Percentiles rank a stretch among this genome's conserved stretches.
phyloP scores from a whole-genome alignment of 2,888 invertebrate genomes.

The Amphipyra tragopoginis region DNA sequence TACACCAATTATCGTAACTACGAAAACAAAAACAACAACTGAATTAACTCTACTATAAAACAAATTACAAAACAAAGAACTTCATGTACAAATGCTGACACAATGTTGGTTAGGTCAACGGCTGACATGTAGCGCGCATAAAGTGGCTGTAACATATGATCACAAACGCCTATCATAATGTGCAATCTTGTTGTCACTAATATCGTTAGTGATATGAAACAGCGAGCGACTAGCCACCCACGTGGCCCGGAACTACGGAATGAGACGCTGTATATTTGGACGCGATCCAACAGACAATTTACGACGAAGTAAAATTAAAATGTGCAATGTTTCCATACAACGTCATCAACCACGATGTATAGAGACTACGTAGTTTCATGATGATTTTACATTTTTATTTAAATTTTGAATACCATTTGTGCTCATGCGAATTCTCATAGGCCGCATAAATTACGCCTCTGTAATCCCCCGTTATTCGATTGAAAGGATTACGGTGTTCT shows the following conservation, averaged over 20 bases:
- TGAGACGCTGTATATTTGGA: slow-evolving; percentile 73
- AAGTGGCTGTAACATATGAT: slow-evolving; percentile 44
- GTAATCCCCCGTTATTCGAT: slow-evolving; percentile 79
- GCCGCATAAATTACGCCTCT: slow-evolving; percentile 73
- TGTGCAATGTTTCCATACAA: slow-evolving; percentile 68
- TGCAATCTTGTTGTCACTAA: slow-evolving; percentile 70
- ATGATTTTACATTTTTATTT: slow-evolving; percentile 64
- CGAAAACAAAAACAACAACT: neutral
- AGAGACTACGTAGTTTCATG: slow-evolving; percentile 19
- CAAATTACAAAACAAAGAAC: slow-evolving; percentile 10
- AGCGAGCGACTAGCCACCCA: slow-evolving; percentile 70
- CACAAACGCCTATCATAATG: slow-evolving; percentile 59
- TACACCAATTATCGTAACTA: too few species aligned
- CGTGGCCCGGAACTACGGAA: slow-evolving; percentile 71
- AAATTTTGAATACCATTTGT: slow-evolving; percentile 35
- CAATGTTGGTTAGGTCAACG: slow-evolving; percentile 40
- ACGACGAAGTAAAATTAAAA: slow-evolving; percentile 82
- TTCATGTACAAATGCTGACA: slow-evolving; percentile 28
- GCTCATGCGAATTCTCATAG: slow-evolving; percentile 59
- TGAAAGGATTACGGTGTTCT: slow-evolving; percentile 83
- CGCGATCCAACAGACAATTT: slow-evolving; percentile 80
- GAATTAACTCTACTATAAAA: slow-evolving; percentile 11
- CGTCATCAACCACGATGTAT: slow-evolving; percentile 69
- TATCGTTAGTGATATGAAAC: slow-evolving; percentile 64
- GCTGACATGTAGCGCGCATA: slow-evolving; percentile 30